A percentile compares a stretch with the other conserved stretches of the same genome.
Conservation (phyloP, 2,888 invertebrate species). For the Monoplex corrugatus region DNA sequence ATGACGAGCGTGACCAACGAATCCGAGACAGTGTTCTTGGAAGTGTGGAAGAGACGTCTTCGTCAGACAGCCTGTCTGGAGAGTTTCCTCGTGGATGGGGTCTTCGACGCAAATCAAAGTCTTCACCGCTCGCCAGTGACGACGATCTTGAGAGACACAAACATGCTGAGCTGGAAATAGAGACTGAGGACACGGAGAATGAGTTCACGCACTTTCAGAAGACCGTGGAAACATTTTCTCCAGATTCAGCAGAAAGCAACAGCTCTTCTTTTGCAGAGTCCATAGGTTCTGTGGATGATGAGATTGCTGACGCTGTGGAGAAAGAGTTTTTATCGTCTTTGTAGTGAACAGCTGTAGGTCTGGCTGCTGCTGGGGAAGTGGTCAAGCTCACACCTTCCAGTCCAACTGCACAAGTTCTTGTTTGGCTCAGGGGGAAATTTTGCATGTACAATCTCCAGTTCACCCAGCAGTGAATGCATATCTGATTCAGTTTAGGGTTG, state of each 20-base stretch:
- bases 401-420: too few species aligned
- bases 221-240: slow-evolving; percentile 71
- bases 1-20: slow-evolving; percentile 77
- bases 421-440: too few species aligned
- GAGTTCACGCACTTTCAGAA: slow-evolving; percentile 71
- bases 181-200: slow-evolving; percentile 71
- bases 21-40: slow-evolving; percentile 59
- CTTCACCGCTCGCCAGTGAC: slow-evolving; percentile 49
- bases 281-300: slow-evolving; percentile 81
- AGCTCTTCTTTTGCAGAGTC: slow-evolving; percentile 66
- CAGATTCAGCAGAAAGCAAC: slow-evolving; percentile 62
- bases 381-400: too few species aligned
- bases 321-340: slow-evolving; percentile 77
- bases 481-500: too few species aligned
- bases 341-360: too few species aligned
- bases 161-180: slow-evolving; percentile 63
- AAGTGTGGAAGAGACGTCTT: not conserved
- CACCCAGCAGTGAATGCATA: too few species aligned
- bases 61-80: slow-evolving; percentile 79
- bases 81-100: slow-evolving; percentile 81
- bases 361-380: too few species aligned
- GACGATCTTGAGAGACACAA: slow-evolving; percentile 58
- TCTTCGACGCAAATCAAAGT: slow-evolving; percentile 62
- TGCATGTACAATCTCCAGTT: too few species aligned
- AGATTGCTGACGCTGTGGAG: slow-evolving; percentile 81